Base-by-base conservation (phyloP, 2,113 vertebrate genomes). In the Raja brachyura region DNA sequence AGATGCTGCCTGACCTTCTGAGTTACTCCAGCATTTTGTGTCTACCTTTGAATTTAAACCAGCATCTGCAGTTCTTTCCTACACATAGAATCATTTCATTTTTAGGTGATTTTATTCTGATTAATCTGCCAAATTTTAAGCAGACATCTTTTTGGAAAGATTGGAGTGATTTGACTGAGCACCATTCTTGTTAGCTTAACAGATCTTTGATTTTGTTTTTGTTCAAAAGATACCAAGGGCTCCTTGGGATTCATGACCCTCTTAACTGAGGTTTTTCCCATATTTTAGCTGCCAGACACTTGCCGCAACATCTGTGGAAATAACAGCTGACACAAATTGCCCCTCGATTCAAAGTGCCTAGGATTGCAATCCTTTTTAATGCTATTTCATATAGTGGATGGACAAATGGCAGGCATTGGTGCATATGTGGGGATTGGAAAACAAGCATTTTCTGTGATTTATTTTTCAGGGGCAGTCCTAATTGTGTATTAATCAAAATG, bases 281-380 rank as follows among this genome's bases (percentile, higher is more conserved):
- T 88, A 66, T 88, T 88, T 88, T 88, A 66, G 56, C 83, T 88
- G 83, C 59, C 25, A 88, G 59, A 88, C 83, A 66, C 83, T 63
- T 66, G 83, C 59, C 83, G 63, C 83, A 63, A 88, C 83, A 63
- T 56, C 59, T 88, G 59, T 88, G 83, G 83, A 88, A 88, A 88
- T 88, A 88, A 88, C 59, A 88, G 83, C 83, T 63, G 59, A 88
- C 83, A 66, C 25, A 88, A 86, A 66, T 63, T 88, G 59, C 83
- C 59, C 63, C 56, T 88, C 83, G 63, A 59, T 5, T 88, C 83
- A 63, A 61, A 88, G 59, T 63, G 59, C 59, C 83, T 88, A 31
- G 28, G 59, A 88, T 66, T 88, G 59, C 28, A 88, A 88, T 63
- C 83, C 59, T 33, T 63, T 28, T 88, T 66, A 88, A 63, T 88